Conservation (phyloP, 2,888 invertebrate genomes). For the Tineola bisselliella region DNA sequence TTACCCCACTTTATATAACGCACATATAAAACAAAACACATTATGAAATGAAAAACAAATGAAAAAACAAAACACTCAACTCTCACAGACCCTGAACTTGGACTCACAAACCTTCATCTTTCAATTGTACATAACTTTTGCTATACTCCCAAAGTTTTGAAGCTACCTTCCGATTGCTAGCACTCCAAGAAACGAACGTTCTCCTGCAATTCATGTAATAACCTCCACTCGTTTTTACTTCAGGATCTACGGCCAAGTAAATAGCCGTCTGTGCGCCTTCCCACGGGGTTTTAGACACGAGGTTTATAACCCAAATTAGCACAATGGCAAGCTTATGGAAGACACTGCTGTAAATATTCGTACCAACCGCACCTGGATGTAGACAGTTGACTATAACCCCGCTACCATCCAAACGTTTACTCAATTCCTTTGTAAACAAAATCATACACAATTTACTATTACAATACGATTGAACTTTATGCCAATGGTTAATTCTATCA, state of each 20-base stretch:
- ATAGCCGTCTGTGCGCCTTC: slow-evolving; percentile 86
- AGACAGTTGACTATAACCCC: slow-evolving; percentile 80
- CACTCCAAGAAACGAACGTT: slow-evolving; percentile 64
- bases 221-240: slow-evolving; percentile 74
- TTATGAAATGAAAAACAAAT: no score
- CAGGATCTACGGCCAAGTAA: slow-evolving; percentile 76
- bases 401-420: slow-evolving; percentile 69
- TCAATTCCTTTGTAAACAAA: slow-evolving; percentile 77
- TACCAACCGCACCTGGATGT: slow-evolving; percentile 86
- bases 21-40: no score
- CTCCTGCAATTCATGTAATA: slow-evolving; percentile 82
- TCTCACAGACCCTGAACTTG: no score
- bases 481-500: slow-evolving; percentile 59
- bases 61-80: no score
- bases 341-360: slow-evolving; percentile 76
- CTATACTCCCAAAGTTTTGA: slow-evolving; percentile 84
- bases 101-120: slow-evolving; percentile 59
- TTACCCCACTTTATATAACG: no score
- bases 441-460: slow-evolving; percentile 77
- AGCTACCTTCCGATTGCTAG: slow-evolving; percentile 72
- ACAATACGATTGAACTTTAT: slow-evolving; percentile 66
- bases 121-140: slow-evolving; percentile 72
- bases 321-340: slow-evolving; percentile 63
- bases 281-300: slow-evolving; percentile 78
- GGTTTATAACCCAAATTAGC: slow-evolving; percentile 34